phyloP scores from a whole-genome alignment of 2,888 invertebrate genomes.

The Perizoma affinitatum region DNA sequence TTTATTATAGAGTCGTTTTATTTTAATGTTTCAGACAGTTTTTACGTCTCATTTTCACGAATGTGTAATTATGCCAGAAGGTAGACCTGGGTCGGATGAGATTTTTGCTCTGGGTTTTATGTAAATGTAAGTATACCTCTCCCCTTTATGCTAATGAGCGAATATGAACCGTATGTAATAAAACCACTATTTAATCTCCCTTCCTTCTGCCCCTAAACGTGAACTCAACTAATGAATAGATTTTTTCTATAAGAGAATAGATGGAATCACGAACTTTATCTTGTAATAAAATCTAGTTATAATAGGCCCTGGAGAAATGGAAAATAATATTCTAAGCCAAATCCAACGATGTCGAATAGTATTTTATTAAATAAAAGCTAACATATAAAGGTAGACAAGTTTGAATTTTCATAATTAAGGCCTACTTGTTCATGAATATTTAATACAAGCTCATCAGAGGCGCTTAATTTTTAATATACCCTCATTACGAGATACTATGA shows the following conservation, averaged over 20 bases:
- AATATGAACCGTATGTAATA: slow-evolving; percentile 58
- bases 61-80: slow-evolving; percentile 67
- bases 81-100: slow-evolving; percentile 55
- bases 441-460: slow-evolving; percentile 25
- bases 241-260: not conserved
- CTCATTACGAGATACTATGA: slow-evolving; percentile 13
- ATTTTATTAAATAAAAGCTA: slow-evolving; percentile 11
- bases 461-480: slow-evolving; percentile 23
- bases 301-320: not conserved
- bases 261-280: not conserved
- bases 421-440: slow-evolving; percentile 28
- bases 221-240: slow-evolving; percentile 11
- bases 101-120: slow-evolving; percentile 74
- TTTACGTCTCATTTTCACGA: slow-evolving; percentile 71
- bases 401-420: slow-evolving; percentile 30
- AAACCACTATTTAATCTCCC: slow-evolving; percentile 62
- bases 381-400: slow-evolving; percentile 22
- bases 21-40: slow-evolving; percentile 58
- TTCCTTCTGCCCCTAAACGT: slow-evolving; percentile 33
- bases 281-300: not conserved
- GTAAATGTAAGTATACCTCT: slow-evolving; percentile 59
- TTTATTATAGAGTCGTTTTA: slow-evolving; percentile 50
- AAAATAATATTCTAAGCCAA: slow-evolving; percentile 1
- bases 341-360: slow-evolving; percentile 12
- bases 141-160: slow-evolving; percentile 68